phyloP scores from a whole-genome alignment of 53 echinoderm and acorn worm genomes.

The Glandiceps talaboti region DNA sequence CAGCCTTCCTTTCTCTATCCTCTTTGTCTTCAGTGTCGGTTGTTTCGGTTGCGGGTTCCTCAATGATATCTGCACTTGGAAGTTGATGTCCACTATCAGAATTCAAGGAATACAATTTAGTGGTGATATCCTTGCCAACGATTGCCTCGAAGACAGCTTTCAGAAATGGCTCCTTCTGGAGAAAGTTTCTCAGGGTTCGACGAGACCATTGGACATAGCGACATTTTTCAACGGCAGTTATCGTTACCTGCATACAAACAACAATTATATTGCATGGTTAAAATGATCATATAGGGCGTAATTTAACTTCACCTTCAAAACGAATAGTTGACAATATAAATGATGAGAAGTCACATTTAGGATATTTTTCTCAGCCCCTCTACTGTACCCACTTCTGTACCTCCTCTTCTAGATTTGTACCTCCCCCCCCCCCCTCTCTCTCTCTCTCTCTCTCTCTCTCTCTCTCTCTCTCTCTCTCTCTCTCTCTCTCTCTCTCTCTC shows the following conservation, averaged over 20 bases:
- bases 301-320: no score
- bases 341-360: no score
- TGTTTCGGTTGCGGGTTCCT: slow-evolving; percentile 9
- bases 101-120: slow-evolving; percentile 77
- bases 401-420: no score
- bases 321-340: no score
- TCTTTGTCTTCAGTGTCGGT: slow-evolving; percentile 9
- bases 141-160: slow-evolving; percentile 68
- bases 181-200: slow-evolving; percentile 50
- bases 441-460: no score
- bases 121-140: slow-evolving; percentile 83
- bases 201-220: slow-evolving; percentile 88
- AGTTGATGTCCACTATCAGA: background rate
- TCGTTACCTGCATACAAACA: slow-evolving; percentile 84
- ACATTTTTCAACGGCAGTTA: slow-evolving; percentile 74
- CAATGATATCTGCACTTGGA: background rate
- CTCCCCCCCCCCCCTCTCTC: no score
- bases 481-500: no score
- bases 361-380: no score
- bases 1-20: background rate
- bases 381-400: no score
- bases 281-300: no score
- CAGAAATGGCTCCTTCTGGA: slow-evolving; percentile 61
- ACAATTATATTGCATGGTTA: no score
- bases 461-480: no score